Percentiles rank a stretch among this genome's conserved stretches.
These are phyloP conservation scores for Acipenser transmontanus DNA, from an alignment of 2,797 vertebrate species.

Conservation along the genomic window DNA sequence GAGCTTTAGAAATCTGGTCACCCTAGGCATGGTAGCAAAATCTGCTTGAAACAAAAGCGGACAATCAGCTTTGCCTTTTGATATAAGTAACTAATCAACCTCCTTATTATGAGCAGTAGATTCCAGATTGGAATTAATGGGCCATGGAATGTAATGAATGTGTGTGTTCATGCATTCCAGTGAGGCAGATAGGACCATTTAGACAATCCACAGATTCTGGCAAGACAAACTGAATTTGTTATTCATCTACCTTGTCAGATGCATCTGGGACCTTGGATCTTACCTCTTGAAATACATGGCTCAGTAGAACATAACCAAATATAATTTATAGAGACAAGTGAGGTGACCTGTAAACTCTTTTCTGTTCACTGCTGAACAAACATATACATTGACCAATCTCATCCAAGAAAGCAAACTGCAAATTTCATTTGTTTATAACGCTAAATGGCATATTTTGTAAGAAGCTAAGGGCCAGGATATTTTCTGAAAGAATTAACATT, in stretches of 20 bases:
- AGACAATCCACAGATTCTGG: neutral
- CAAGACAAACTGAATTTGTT: neutral
- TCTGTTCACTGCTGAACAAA: neutral
- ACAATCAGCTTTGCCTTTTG: neutral
- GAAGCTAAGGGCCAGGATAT: too few relatives aligned
- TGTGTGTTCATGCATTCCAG: neutral
- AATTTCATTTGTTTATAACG: too few relatives aligned
- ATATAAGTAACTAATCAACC: neutral
- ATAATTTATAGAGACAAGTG: neutral
- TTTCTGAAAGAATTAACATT: too few relatives aligned
- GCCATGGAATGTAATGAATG: slow-evolving; percentile 1
- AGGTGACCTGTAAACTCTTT: neutral
- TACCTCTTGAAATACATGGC: neutral
- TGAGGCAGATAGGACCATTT: neutral
- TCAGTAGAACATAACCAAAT: neutral
- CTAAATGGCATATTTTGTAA: too few relatives aligned
- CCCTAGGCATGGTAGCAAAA: neutral
- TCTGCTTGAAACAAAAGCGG: neutral
- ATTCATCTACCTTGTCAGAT: neutral
- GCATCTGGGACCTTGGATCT: neutral
- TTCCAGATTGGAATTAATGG: slow-evolving; percentile 1
- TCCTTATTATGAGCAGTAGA: neutral
- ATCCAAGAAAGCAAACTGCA: too few relatives aligned
- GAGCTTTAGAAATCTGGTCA: neutral
- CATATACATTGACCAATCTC: too few relatives aligned